phyloP scores from a whole-genome alignment of 2,797 vertebrate species.

The Dryobates pubescens region DNA sequence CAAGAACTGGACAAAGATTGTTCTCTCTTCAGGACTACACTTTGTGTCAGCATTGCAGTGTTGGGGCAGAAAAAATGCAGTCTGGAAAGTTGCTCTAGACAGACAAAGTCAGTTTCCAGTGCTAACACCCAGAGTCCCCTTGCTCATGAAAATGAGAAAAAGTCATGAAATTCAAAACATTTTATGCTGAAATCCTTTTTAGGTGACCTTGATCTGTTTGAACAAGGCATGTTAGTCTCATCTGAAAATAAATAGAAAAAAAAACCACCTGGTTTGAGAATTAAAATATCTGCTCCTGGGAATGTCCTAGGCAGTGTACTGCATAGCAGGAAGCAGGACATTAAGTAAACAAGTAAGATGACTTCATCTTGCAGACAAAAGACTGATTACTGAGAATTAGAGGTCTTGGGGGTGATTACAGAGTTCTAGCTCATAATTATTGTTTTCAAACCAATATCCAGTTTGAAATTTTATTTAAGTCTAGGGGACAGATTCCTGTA shows the following conservation, averaged over 20 bases:
- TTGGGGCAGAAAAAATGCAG: neutral
- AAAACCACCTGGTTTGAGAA: neutral
- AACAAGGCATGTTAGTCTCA: neutral
- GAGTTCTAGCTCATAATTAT: neutral
- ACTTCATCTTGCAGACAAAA: neutral
- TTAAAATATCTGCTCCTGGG: neutral
- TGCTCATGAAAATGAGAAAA: neutral
- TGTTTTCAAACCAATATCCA: neutral
- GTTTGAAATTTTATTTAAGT: neutral
- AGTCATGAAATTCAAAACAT: neutral
- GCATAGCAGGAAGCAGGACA: neutral
- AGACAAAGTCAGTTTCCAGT: neutral
- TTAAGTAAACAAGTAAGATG: neutral
- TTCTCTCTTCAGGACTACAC: neutral
- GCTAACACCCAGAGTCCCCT: neutral
- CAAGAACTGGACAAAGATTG: neutral
- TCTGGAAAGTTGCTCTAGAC: neutral
- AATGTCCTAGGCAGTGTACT: neutral
- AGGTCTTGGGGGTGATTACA: neutral
- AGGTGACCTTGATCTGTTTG: neutral
- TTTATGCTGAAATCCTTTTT: neutral
- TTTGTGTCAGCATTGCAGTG: neutral
- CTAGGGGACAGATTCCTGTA: neutral
- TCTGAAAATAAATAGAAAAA: neutral
- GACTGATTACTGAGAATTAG: neutral